Base-by-base conservation (phyloP, 2,888 invertebrate genomes). In the Lamellibrachia satsuma region DNA sequence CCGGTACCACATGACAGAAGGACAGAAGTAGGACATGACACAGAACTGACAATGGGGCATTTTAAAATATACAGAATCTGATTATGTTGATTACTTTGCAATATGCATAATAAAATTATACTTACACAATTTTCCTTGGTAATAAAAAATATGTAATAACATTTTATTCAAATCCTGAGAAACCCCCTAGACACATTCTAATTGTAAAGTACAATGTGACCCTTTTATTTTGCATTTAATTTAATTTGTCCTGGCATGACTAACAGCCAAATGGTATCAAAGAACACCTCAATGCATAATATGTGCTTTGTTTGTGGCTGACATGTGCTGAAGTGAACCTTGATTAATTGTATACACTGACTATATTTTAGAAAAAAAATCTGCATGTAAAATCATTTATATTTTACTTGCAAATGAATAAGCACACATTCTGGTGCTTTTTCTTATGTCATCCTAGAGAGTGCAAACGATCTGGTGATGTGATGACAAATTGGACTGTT, bases 341-440 rank as follows among this genome's bases (percentile, higher is more conserved):
- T 75, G 22, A 22, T 3, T 22, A 15, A 3, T 75, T 22, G 22
- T 22, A 11, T 75, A 75, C 75, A 22, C 75, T 75, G 75, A 11
- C 75, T 75, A 22, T 22, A 75, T 75, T 75, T 22, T n/a, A 75
- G 22, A 75, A 1, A 75, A 22, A 75, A 75, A 75, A 22, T 75
- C 75, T 55, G 55, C 75, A 22, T 11, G 22, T 22, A 22, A 4
- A 75, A 15, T 75, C 3, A 22, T 75, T 15, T 75, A 60, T 60
- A 75, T 75, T 22, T 75, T 75, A 75, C 75, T 75, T 75, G 75
- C 75, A 75, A 75, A 75, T 75, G 75, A 75, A 75, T n/a, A 75
- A 75, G 75, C 75, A 22, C 15, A 75, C 22, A 22, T 75, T 22
- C 75, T 6, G 22, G 75, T 75, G 55, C 22, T 75, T 60, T 75